These are phyloP conservation scores for Pelmatolapia mariae DNA, from an alignment of 2,113 vertebrate species.

Conservation along the genomic window DNA sequence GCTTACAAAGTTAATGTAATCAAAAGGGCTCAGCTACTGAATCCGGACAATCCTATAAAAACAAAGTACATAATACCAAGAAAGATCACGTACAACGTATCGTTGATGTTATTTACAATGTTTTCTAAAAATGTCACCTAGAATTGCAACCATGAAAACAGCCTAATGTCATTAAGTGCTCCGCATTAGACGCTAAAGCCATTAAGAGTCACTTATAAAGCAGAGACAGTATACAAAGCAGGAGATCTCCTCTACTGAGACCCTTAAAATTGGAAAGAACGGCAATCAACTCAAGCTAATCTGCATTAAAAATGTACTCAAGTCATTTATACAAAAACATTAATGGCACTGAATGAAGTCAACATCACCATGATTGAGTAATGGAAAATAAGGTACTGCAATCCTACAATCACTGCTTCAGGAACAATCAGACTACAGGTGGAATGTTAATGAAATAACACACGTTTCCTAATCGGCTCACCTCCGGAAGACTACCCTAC, in stretches of 20 bases:
- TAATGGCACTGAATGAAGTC: conserved; percentile 91
- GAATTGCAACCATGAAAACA: conserved; percentile 43
- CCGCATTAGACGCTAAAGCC: conserved; percentile 35
- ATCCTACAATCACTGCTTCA: conserved; percentile 93
- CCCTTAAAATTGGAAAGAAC: conserved; percentile 24
- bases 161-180: conserved; percentile 35
- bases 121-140: conserved; percentile 54
- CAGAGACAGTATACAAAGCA: conserved; percentile 30
- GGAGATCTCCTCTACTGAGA: conserved; percentile 23
- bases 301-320: conserved; percentile 32
- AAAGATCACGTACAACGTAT: conserved; percentile 58
- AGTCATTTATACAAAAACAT: conserved; percentile 57
- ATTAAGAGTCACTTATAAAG: conserved; percentile 44
- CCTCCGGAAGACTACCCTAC: conserved; percentile 83
- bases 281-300: conserved; percentile 33
- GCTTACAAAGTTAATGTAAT: conserved; percentile 31
- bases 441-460: conserved; percentile 85
- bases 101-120: conserved; percentile 65
- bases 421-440: conserved; percentile 85
- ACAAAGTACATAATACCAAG: conserved; percentile 55
- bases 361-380: conserved; percentile 84
- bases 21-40: conserved; percentile 45
- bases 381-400: conserved; percentile 77
- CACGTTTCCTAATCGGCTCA: conserved; percentile 73
- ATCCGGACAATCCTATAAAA: conserved; percentile 46